These are phyloP conservation scores for Gallinago stenura DNA, from an alignment of 2,797 vertebrate genomes.

Conservation along the genomic window DNA sequence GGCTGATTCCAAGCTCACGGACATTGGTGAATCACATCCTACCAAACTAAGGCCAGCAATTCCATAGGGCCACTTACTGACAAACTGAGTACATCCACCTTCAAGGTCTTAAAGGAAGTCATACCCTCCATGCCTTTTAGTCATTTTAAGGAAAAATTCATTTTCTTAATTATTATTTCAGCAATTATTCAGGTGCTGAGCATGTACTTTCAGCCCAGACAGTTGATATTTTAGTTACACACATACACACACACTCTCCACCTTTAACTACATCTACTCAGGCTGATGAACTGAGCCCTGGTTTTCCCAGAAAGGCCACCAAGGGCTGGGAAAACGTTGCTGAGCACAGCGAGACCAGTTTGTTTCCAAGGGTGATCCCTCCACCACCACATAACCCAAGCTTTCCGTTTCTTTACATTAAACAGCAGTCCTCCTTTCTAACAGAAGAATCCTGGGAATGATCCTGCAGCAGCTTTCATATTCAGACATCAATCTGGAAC, in stretches of 20 bases:
- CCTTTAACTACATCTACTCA: constrained; percentile 32
- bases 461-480: constrained; percentile 40
- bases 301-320: background rate
- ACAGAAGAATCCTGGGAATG: constrained; percentile 29
- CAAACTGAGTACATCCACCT: background rate
- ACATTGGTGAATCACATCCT: constrained; percentile 29
- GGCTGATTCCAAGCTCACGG: constrained; percentile 8
- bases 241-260: constrained; percentile 11
- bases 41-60: background rate
- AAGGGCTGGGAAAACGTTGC: background rate
- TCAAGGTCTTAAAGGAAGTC: background rate
- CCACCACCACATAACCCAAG: constrained; percentile 31
- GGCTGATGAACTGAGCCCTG: constrained; percentile 21
- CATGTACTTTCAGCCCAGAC: constrained; percentile 18
- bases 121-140: background rate
- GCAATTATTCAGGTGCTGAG: constrained; percentile 35
- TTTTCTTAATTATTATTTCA: background rate
- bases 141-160: background rate
- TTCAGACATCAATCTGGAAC: background rate
- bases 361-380: constrained; percentile 28
- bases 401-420: constrained; percentile 7
- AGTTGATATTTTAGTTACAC: constrained; percentile 2
- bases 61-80: background rate
- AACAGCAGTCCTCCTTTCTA: constrained; percentile 23
- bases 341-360: background rate